Percentiles rank a stretch among this genome's conserved stretches.
Evolutionary conservation across 2,888 invertebrate genomes (phyloP).

Genomic region (Drosophila seclusa): DNA sequence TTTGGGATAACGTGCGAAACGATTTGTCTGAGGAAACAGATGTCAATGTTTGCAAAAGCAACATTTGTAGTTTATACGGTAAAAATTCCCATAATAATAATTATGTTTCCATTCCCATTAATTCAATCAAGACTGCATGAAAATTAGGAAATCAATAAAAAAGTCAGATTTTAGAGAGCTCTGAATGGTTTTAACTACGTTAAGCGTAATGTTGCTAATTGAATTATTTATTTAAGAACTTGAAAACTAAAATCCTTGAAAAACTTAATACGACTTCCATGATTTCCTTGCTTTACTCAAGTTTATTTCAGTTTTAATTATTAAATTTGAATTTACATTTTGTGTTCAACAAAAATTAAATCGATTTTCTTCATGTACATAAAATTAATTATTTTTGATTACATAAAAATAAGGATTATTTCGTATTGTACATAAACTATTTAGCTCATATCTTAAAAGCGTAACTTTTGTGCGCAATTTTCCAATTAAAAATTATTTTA

Average conservation of each 20-base stretch:
- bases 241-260: background rate
- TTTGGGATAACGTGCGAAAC: constrained; percentile 30
- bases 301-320: background rate
- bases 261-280: background rate
- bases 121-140: background rate
- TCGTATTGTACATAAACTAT: background rate
- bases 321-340: background rate
- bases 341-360: background rate
- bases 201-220: background rate
- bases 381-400: too few relatives aligned
- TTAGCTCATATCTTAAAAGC: background rate
- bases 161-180: background rate
- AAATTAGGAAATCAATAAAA: background rate
- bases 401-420: background rate
- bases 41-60: background rate
- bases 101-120: background rate
- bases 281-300: background rate
- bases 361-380: background rate
- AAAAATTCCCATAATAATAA: background rate
- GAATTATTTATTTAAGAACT: background rate
- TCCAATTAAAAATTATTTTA: background rate
- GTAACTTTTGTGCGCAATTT: background rate
- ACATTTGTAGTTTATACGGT: background rate
- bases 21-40: constrained; percentile 30
- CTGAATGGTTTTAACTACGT: background rate